Percentiles rank a stretch among this genome's conserved stretches.
These are phyloP conservation scores for Wiebesia pumilae DNA, from an alignment of 1,140 invertebrate genomes.

Conservation along the genomic window DNA sequence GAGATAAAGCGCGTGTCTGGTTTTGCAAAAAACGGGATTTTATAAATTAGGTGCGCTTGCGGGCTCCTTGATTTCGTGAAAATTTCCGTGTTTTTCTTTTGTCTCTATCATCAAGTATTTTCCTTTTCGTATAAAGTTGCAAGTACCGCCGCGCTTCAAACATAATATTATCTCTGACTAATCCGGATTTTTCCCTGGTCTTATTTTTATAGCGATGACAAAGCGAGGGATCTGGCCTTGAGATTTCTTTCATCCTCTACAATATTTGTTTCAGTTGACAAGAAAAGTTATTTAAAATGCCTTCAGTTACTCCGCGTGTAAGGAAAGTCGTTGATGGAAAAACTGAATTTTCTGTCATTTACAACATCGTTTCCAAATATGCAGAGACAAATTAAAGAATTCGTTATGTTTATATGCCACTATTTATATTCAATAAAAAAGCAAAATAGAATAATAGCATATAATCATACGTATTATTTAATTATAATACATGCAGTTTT, in stretches of 20 bases:
- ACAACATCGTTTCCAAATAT: no score
- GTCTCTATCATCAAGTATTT: background rate
- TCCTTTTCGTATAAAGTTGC: background rate
- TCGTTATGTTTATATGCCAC: no score
- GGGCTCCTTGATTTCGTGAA: background rate
- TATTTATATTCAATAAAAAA: no score
- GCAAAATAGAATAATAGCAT: no score
- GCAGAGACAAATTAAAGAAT: no score
- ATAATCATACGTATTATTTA: no score
- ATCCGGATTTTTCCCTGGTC: background rate
- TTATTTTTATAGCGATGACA: background rate
- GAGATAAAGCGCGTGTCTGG: constrained; percentile 2
- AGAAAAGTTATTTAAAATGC: background rate
- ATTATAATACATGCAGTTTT: no score
- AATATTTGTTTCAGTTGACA: background rate
- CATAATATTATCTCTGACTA: constrained; percentile 19
- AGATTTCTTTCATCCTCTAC: background rate
- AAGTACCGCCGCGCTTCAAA: background rate
- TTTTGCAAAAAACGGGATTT: background rate
- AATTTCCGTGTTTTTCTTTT: background rate
- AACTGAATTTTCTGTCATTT: no score
- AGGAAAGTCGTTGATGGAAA: no score
- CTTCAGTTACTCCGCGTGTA: no score
- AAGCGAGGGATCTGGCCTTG: background rate
- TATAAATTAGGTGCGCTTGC: constrained; percentile 14